A percentile compares a stretch with the other conserved stretches of the same genome.
Conservation (phyloP, 2,888 invertebrate genomes). For the Hyposoter didymator region DNA sequence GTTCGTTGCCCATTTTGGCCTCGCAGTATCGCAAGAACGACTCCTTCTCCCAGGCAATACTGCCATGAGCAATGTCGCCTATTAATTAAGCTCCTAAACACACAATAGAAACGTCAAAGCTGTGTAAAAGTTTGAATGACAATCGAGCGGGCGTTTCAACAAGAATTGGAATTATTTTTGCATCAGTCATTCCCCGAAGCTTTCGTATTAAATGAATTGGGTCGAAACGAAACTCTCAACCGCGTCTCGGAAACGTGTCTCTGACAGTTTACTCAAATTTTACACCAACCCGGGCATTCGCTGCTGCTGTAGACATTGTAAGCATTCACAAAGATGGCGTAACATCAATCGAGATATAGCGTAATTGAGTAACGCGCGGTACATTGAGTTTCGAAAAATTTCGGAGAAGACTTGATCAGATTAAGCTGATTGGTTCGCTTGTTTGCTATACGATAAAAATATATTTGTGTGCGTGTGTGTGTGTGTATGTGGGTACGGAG, state of each 20-base stretch:
- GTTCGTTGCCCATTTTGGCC: background rate
- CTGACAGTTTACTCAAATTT: slow-evolving; percentile 8
- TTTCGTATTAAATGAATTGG: background rate
- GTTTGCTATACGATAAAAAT: background rate
- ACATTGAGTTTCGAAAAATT: slow-evolving; percentile 12
- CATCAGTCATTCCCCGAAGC: background rate
- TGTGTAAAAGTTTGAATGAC: background rate
- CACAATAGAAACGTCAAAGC: background rate
- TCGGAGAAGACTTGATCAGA: slow-evolving; percentile 19
- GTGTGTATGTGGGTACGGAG: slow-evolving; percentile 1
- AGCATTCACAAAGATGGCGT: background rate
- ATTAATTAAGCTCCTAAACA: background rate
- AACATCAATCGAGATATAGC: background rate
- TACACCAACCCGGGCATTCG: background rate
- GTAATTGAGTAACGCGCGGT: slow-evolving; percentile 14
- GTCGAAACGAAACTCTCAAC: background rate
- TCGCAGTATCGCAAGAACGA: background rate
- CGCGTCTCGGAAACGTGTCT: background rate
- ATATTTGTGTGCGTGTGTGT: background rate
- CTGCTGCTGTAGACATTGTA: background rate
- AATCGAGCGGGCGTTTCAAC: background rate
- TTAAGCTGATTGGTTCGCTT: slow-evolving; percentile 36
- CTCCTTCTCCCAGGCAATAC: background rate
- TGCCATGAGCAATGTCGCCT: background rate
- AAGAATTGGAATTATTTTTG: background rate